phyloP scores from a whole-genome alignment of 2,113 vertebrate genomes.

The Halcyon senegalensis region DNA sequence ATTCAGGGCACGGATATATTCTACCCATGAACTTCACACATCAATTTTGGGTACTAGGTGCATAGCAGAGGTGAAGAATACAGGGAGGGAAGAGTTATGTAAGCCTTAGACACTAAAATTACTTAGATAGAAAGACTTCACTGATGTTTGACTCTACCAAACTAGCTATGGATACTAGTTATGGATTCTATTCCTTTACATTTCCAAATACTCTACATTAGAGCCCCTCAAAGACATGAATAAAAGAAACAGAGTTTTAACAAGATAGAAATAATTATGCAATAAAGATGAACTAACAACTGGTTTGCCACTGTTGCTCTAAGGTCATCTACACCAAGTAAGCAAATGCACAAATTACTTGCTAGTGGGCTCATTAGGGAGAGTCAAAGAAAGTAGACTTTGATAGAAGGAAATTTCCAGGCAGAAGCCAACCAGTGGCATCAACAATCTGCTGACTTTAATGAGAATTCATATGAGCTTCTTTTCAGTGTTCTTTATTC shows the following conservation, averaged over 20 bases:
- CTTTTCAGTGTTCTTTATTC: background rate
- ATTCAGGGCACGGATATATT: background rate
- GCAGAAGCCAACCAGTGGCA: background rate
- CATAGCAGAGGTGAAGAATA: background rate
- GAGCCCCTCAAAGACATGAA: background rate
- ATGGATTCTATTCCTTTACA: background rate
- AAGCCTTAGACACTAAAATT: background rate
- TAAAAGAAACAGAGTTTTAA: background rate
- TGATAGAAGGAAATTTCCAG: background rate
- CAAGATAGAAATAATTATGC: background rate
- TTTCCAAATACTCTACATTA: background rate
- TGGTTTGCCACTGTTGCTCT: background rate
- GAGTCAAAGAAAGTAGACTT: background rate
- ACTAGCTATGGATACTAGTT: background rate
- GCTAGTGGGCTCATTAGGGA: background rate
- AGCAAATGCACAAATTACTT: background rate
- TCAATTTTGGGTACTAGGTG: background rate
- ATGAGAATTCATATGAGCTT: background rate
- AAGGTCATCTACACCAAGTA: background rate
- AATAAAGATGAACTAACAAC: background rate
- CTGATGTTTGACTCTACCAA: background rate
- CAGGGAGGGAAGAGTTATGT: background rate
- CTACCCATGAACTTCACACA: background rate
- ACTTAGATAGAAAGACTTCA: background rate
- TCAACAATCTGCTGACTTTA: background rate